phyloP scores from a whole-genome alignment of 2,797 vertebrate genomes.

The Ptychadena robeensis region DNA sequence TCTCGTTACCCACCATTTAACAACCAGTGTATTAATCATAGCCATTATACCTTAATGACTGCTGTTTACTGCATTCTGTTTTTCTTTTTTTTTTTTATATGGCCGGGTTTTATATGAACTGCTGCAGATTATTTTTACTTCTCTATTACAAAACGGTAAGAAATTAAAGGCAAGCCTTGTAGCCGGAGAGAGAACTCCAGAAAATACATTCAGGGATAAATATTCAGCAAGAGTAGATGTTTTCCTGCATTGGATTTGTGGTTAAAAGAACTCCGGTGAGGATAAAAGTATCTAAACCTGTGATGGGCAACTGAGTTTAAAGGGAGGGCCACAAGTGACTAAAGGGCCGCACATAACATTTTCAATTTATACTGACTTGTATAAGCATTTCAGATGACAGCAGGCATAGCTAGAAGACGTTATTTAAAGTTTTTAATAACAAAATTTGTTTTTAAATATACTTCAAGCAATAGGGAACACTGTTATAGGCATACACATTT shows the following conservation, averaged over 20 bases:
- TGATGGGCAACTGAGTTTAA: too few species aligned
- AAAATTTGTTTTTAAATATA: too few species aligned
- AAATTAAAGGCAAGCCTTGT: background rate
- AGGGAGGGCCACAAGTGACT: too few species aligned
- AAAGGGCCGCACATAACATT: too few species aligned
- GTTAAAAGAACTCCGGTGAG: background rate
- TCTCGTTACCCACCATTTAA: constrained; percentile 82
- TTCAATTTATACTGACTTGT: too few species aligned
- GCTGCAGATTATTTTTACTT: constrained; percentile 36
- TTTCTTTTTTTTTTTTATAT: constrained; percentile 62
- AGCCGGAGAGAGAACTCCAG: background rate
- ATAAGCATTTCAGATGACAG: too few species aligned
- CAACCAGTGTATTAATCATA: constrained; percentile 80
- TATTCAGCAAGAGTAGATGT: background rate
- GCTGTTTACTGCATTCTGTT: constrained; percentile 64
- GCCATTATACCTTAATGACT: constrained; percentile 67
- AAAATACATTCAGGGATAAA: background rate
- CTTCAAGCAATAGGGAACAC: too few species aligned
- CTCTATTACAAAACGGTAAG: constrained; percentile 13
- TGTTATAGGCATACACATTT: too few species aligned
- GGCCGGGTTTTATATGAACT: constrained; percentile 33
- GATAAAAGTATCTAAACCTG: background rate
- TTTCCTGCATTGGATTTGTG: background rate
- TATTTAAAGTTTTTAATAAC: too few species aligned
- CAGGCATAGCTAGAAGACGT: too few species aligned